Evolutionary conservation across 2,888 invertebrate genomes (phyloP), one percentile per base, ranked within the genome.

Genomic region (Drosophila mulleri): DNA sequence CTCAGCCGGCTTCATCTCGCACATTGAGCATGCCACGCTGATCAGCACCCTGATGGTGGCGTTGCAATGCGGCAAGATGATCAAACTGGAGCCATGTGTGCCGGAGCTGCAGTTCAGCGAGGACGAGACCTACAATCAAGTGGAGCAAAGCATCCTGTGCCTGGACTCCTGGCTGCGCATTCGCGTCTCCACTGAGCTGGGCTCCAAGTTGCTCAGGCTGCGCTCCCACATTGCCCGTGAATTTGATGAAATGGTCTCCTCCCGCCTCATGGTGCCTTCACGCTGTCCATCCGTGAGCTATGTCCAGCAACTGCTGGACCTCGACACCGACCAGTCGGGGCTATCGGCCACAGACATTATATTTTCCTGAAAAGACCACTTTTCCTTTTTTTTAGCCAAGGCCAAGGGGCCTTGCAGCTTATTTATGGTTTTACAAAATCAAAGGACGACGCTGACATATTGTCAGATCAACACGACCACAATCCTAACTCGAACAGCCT

Each of bases 11-110:
- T 94, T 95, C 20, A 94, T 95, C 60, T 96, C 96, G 70, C 95
- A 96, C 89, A 95, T 97, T 2, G 95, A 96, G 50, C 96, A 96
- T 78, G 96, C 96, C 68, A 98, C 98, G 0, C 92, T 97, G 9
- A 95, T 98, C 0, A 96, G 97, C 12, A 95, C 98, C 0, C 90
- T 98, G 20, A 96, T 97, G 1, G 95, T 98, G 60, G 95, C 96
- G 0, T 88, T 98, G 39, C 96, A 97, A 82, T 90, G 89, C 39
- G 92, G 92, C 7, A 78, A 88, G 26, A 71, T 78, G 8, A 75
- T 75, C 41, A 50, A 62, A n/a, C 37, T 60, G 63, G 68, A 45
- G 73, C 54, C 16, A n/a, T 57, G 56, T 11, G 66, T 62, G 92
- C 14, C 39, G 6, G 8, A 6, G 89, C 92, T 71, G 35, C 6